Evolutionary conservation across 2,113 vertebrate species (phyloP).

Genomic region (human (Homo sapiens)): GRCh38 chr5:34019501-34020000

Average conservation of each 20-base stretch:
- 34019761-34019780: constrained; percentile 43
- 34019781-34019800: constrained; percentile 45
- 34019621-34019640: neutral
- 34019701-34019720: constrained; percentile 61
- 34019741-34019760: constrained; percentile 36
- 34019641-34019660: neutral
- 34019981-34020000: constrained; percentile 54
- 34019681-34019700: constrained; percentile 23
- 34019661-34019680: constrained; percentile 78
- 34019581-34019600: neutral
- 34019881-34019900: constrained; percentile 62
- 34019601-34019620: neutral
- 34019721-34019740: neutral
- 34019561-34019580: neutral
- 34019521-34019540: neutral
- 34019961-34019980: constrained; percentile 60
- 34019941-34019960: neutral
- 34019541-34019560: neutral
- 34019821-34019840: constrained; percentile 19
- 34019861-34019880: neutral
- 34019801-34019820: constrained; percentile 22
- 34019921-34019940: neutral
- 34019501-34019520: neutral
- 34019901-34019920: constrained; percentile 19
- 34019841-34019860: neutral